phyloP scores from a whole-genome alignment of 1,140 invertebrate genomes.

The Coenobita brevimanus region DNA sequence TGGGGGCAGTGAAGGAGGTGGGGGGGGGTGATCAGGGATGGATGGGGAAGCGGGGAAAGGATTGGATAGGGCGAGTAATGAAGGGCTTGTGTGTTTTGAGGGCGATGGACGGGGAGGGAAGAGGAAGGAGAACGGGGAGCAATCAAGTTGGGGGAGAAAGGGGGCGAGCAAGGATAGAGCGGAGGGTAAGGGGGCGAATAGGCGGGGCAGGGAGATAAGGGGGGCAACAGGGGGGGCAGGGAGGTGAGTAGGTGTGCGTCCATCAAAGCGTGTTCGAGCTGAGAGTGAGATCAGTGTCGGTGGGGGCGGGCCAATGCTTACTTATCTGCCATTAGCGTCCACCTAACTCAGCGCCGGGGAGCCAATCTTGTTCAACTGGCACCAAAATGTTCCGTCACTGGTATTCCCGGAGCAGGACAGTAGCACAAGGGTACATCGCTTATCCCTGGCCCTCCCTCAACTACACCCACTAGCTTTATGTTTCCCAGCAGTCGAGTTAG shows the following conservation, averaged over 20 bases:
- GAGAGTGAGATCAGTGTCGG: constrained; percentile 58
- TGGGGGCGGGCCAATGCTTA: constrained; percentile 60
- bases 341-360: constrained; percentile 44
- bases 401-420: constrained; percentile 25
- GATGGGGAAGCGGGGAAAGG: background rate
- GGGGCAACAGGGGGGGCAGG: background rate
- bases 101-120: no score
- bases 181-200: background rate
- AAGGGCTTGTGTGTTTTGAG: no score
- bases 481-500: no score
- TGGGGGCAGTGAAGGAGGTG: background rate
- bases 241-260: constrained; percentile 15
- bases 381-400: constrained; percentile 49
- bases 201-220: background rate
- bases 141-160: background rate
- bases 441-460: no score
- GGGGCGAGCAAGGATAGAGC: background rate
- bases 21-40: background rate
- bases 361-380: constrained; percentile 49
- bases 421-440: constrained; percentile 34
- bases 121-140: background rate
- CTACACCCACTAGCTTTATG: no score
- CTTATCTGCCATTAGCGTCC: constrained; percentile 65
- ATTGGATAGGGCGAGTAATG: background rate
- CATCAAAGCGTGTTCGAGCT: constrained; percentile 55